Evolutionary conservation across 2,888 invertebrate species (phyloP).

Genomic region (Dromius quadrimaculatus): DNA sequence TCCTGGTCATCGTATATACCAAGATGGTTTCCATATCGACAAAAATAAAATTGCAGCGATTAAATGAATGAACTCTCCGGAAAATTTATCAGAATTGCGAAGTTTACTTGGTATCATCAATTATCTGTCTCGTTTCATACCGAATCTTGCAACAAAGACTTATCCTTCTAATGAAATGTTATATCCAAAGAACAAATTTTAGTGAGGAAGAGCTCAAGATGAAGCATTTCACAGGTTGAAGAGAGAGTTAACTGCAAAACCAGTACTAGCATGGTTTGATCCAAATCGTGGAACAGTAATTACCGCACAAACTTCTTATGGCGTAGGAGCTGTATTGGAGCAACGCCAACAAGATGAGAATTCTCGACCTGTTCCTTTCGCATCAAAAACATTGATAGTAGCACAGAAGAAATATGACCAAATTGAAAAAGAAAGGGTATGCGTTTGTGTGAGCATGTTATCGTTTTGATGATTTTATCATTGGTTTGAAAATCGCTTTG

Average conservation of each 20-base stretch:
- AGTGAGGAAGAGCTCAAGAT: conserved; percentile 3
- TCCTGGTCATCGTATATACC: conserved; percentile 5
- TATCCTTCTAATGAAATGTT: background rate
- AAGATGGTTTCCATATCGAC: conserved; percentile 40
- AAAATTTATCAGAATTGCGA: conserved; percentile 51
- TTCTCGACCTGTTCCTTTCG: conserved; percentile 57
- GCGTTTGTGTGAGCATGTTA: conserved; percentile 59
- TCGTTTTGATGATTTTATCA: conserved; percentile 59
- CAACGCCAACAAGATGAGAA: conserved; percentile 37
- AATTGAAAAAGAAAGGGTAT: conserved; percentile 62
- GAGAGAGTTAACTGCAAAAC: conserved; percentile 54
- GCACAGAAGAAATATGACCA: conserved; percentile 59
- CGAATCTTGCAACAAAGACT: background rate
- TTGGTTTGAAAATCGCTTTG: conserved; percentile 57
- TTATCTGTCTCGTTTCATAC: conserved; percentile 45
- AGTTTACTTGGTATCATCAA: conserved; percentile 51
- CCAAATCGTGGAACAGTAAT: conserved; percentile 53
- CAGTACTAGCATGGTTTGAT: conserved; percentile 60
- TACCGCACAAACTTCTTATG: conserved; percentile 57
- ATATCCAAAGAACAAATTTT: background rate
- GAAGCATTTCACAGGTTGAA: conserved; percentile 17
- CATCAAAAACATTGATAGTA: conserved; percentile 57
- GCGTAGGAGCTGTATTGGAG: conserved; percentile 55
- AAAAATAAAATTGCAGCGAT: conserved; percentile 51
- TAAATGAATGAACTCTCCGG: conserved; percentile 47